Conservation (phyloP, 1,140 invertebrate species). For the Batillaria attramentaria region DNA sequence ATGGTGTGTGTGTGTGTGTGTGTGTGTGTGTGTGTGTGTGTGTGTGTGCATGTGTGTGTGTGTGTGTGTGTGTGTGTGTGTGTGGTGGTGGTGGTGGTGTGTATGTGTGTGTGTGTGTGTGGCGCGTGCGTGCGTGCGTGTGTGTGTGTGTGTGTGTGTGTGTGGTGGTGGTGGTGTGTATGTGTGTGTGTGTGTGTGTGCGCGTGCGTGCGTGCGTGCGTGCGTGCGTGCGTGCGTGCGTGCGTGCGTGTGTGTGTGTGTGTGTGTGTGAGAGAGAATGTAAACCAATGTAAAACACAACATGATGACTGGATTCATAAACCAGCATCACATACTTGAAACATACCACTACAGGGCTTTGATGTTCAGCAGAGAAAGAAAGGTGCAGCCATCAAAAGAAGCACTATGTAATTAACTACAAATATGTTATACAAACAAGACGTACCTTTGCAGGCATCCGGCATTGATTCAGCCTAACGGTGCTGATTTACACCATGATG, state of each 20-base stretch:
- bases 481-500: too few relatives aligned
- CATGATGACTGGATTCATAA: too few relatives aligned
- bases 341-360: background rate
- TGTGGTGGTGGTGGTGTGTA: background rate
- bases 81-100: background rate
- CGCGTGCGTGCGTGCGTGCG: background rate
- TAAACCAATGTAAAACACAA: too few relatives aligned
- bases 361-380: background rate
- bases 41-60: background rate
- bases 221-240: slow-evolving; percentile 6
- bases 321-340: too few relatives aligned
- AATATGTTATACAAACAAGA: too few relatives aligned
- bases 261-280: slow-evolving; percentile 2
- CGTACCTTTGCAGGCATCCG: too few relatives aligned
- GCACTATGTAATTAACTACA: too few relatives aligned
- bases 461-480: too few relatives aligned
- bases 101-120: slow-evolving; percentile 16
- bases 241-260: slow-evolving; percentile 1
- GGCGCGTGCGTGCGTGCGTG: background rate
- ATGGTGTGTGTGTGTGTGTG: background rate
- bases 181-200: background rate
- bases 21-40: background rate
- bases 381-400: too few relatives aligned
- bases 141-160: slow-evolving; percentile 9
- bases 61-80: background rate